Base-by-base conservation (phyloP, 2,113 vertebrate genomes). In the Himantopus leucocephalus region DNA sequence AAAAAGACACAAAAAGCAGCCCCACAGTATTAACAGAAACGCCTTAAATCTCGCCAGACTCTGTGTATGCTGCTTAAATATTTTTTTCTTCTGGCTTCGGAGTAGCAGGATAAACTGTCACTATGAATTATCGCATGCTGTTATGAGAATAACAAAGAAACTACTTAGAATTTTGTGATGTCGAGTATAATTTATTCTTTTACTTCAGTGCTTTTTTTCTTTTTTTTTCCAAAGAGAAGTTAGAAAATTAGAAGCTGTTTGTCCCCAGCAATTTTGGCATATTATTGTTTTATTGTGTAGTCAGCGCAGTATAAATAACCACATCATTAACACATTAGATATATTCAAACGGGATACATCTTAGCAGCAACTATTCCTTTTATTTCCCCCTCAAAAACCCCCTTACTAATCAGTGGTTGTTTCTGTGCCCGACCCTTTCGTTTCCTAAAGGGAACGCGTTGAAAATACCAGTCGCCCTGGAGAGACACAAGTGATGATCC, bases 401-500 rank as follows among this genome's bases (percentile, higher is more conserved):
- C 59, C 35, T 19, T 62, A 10, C 58, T 85, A 13, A 96, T 20
- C 53, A 5, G 0, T 17, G n/a, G 2, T 43, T 37, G 5, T 66
- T n/a, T 75, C 53, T 63, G 52, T 93, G 88, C 94, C 45, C 60
- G n/a, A 94, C 87, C 48, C 34, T 55, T 83, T 68, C 78, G 37
- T 95, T 94, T 91, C 76, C 97, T 52, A 45, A 93, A 99, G 99
- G 97, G 99, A 99, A 95, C 99, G 99, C 21, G 97, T 99, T 19
- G 98, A 99, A 93, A 99, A 99, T 55, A 99, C 99, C 34, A 99
- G 98, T 92, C 98, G 96, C 48, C 98, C 99, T 14, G 99, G 99
- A 60, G 99, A 99, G 97, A 99, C 99, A 39, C 99, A 99, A 92
- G 99, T 99, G 93, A 99, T 98, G 88, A 99, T 99, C 96, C 99